Conservation (phyloP, 2,113 vertebrate species). For the Alligator mississippiensis region DNA sequence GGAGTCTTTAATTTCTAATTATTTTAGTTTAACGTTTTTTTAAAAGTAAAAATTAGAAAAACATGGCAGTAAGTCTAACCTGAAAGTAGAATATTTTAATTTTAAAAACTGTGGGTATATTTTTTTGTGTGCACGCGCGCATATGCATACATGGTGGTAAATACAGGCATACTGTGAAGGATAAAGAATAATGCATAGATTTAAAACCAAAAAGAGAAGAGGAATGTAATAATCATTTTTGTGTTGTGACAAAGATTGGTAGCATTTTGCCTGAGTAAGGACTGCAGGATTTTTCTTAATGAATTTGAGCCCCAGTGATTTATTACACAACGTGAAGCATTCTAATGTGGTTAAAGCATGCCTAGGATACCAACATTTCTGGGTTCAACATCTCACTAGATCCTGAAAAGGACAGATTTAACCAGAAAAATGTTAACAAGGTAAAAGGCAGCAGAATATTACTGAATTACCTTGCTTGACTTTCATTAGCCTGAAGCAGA, state of each 20-base stretch:
- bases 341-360: background rate
- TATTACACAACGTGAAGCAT: background rate
- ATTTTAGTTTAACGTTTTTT: background rate
- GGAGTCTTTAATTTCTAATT: background rate
- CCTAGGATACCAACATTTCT: background rate
- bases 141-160: background rate
- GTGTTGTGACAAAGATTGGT: background rate
- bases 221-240: background rate
- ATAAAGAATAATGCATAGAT: background rate
- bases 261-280: background rate
- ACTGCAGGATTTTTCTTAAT: background rate
- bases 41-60: constrained; percentile 10
- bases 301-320: background rate
- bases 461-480: constrained; percentile 1
- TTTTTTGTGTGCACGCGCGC: no score
- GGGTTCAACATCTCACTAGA: background rate
- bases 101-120: background rate
- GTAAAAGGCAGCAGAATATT: constrained; percentile 38
- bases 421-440: constrained; percentile 48
- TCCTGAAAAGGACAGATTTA: constrained; percentile 16
- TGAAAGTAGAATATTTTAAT: background rate
- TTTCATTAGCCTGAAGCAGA: background rate
- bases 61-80: background rate
- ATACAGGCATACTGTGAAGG: background rate
- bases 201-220: background rate